These are phyloP conservation scores for Caenorhabditis uteleia DNA, from an alignment of 2,888 invertebrate species.

Conservation along the genomic window DNA sequence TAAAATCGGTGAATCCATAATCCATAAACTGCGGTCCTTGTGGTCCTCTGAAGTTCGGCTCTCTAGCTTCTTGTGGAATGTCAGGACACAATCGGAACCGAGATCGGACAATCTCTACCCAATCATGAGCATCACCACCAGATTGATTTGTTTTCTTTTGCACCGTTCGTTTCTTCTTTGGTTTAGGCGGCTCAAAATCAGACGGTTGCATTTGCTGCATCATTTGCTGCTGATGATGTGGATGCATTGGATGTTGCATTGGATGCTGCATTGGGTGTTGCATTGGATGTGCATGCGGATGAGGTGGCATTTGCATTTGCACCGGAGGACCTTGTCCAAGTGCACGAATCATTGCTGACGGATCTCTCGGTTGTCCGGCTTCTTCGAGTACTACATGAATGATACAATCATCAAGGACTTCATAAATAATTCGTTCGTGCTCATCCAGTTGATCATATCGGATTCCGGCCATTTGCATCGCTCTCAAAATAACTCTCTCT, in stretches of 20 bases:
- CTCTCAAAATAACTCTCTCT: conserved; percentile 6
- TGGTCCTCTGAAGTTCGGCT: conserved; percentile 41
- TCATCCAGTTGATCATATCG: conserved; percentile 19
- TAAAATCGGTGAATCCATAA: conserved; percentile 42
- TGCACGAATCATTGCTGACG: neutral
- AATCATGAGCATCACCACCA: conserved; percentile 38
- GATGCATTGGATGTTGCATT: conserved; percentile 5
- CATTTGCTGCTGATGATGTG: neutral
- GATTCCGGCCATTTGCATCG: conserved; percentile 10
- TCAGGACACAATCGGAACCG: conserved; percentile 42
- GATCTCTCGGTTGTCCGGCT: conserved; percentile 3
- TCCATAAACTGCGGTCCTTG: conserved; percentile 32
- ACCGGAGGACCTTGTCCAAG: too few species aligned
- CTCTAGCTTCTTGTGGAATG: conserved; percentile 36
- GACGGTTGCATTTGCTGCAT: conserved; percentile 11
- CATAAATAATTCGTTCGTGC: conserved; percentile 36
- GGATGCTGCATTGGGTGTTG: conserved; percentile 6
- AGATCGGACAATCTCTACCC: conserved; percentile 49
- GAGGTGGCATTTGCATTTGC: neutral
- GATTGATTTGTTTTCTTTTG: conserved; percentile 48
- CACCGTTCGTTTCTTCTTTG: conserved; percentile 61
- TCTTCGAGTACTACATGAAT: conserved; percentile 13
- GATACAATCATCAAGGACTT: conserved; percentile 45
- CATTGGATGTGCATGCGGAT: conserved; percentile 7
- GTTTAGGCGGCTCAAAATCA: conserved; percentile 36